A percentile compares a stretch with the other conserved stretches of the same genome.
These are phyloP conservation scores for Alexandromys fortis DNA, from an alignment of 2,113 vertebrate genomes.

Conservation along the genomic window DNA sequence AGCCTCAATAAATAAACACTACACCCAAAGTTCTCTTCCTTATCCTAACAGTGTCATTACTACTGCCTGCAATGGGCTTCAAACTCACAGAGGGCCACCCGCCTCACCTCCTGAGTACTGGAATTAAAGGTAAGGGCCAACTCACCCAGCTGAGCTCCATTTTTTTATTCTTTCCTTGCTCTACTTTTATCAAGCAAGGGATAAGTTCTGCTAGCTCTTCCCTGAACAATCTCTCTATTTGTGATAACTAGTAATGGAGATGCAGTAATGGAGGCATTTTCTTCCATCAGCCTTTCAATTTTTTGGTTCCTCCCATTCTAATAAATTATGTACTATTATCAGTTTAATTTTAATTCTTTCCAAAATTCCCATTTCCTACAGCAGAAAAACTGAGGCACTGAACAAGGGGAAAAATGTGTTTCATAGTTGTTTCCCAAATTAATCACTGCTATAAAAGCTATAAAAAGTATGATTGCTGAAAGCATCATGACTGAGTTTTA, in stretches of 20 bases:
- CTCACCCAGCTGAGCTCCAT: not conserved
- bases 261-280: not conserved
- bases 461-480: slow-evolving; percentile 11
- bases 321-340: not conserved
- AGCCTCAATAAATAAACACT: not conserved
- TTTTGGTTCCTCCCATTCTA: slow-evolving; percentile 27
- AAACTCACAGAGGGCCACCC: not conserved
- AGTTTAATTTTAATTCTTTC: slow-evolving; percentile 48
- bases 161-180: slow-evolving; percentile 29
- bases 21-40: not conserved
- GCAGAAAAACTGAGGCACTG: not conserved
- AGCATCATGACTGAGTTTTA: slow-evolving; percentile 58
- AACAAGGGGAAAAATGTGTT: not conserved
- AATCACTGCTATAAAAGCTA: slow-evolving; percentile 43
- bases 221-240: slow-evolving; percentile 2
- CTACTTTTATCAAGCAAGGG: not conserved
- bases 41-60: not conserved
- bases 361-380: slow-evolving; percentile 6
- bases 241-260: not conserved
- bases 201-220: not conserved
- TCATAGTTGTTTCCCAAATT: slow-evolving; percentile 30
- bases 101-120: not conserved
- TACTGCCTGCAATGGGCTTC: not conserved
- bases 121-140: not conserved
- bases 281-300: slow-evolving; percentile 13